Evolutionary conservation across 2,888 invertebrate genomes (phyloP), one percentile per base, ranked within the genome.

Genomic region (Eugnorisma glareosa): DNA sequence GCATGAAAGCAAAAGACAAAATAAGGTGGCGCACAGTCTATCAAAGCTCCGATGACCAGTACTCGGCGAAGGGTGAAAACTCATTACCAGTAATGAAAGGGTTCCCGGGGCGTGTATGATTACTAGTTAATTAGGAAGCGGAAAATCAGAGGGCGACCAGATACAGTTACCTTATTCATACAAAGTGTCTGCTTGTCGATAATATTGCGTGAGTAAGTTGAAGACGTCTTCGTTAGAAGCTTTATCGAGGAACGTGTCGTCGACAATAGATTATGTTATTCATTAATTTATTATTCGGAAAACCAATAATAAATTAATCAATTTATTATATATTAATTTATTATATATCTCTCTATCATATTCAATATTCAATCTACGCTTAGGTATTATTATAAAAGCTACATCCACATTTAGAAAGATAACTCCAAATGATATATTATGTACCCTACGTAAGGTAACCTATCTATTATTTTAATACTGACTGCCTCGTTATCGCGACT

Each of bases 31-130:
- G 89, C 89, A 89, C 89, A 89, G 92, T 92, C 93, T 92, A 93
- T 93, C 91, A 93, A 92, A 93, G 94, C 93, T 92, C 92, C 92
- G 92, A 94, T 95, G 96, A 95, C 96, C 96, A 96, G 93, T 95
- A 94, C 93, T 92, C 93, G 92, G 83, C 91, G 94, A 94, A 95
- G 96, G 96, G 95, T 94, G 94, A 95, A 96, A 96, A 96, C 96
- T 96, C 96, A 96, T 96, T 96, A 96, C 93, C 93, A 92, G 92
- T 95, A 95, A 96, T 96, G 94, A 96, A 96, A 96, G 95, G 95
- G 95, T 93, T 92, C 93, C 93, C 92, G 93, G 93, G 93, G 93
- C 94, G 95, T 96, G 94, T 95, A 95, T 96, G 96, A 96, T 96
- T 96, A 96, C 96, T 93, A 93, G 94, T 94, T 96, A 96, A 96